Evolutionary conservation across 2,113 vertebrate species (phyloP).

Genomic region (Meleagris gallopavo): DNA sequence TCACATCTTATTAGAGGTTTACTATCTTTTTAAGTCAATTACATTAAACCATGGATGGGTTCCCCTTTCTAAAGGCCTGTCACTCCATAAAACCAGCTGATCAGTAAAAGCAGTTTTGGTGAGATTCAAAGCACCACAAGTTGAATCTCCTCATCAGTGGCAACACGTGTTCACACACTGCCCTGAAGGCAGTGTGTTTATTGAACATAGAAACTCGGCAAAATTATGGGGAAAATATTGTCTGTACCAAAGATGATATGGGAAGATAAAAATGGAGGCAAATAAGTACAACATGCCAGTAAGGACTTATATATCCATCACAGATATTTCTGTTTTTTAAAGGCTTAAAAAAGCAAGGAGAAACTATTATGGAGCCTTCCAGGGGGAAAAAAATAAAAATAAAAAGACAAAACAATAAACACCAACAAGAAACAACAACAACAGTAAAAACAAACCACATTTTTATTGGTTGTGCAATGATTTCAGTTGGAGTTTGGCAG

Average conservation of each 20-base stretch:
- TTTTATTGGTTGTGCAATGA: not conserved
- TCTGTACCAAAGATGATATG: not conserved
- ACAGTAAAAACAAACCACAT: not conserved
- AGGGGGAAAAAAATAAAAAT: fast-evolving
- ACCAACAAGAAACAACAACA: not conserved
- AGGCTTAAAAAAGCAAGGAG: not conserved
- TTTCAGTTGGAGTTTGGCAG: not conserved
- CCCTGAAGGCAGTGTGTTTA: not conserved
- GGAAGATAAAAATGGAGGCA: not conserved
- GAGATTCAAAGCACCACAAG: not conserved
- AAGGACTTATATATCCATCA: not conserved
- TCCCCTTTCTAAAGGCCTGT: not conserved
- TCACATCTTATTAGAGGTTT: not conserved
- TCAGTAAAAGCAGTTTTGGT: not conserved
- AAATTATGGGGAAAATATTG: not conserved
- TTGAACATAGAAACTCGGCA: not conserved
- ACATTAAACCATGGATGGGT: not conserved
- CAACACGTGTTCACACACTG: not conserved
- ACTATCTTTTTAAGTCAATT: not conserved
- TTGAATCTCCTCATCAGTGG: fast-evolving
- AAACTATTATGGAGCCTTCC: not conserved
- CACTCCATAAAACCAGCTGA: not conserved
- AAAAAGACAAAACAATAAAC: not conserved
- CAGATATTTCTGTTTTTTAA: not conserved
- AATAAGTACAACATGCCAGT: not conserved